These are phyloP conservation scores for Centrocercus urophasianus DNA, from an alignment of 2,113 vertebrate species.

Conservation along the genomic window DNA sequence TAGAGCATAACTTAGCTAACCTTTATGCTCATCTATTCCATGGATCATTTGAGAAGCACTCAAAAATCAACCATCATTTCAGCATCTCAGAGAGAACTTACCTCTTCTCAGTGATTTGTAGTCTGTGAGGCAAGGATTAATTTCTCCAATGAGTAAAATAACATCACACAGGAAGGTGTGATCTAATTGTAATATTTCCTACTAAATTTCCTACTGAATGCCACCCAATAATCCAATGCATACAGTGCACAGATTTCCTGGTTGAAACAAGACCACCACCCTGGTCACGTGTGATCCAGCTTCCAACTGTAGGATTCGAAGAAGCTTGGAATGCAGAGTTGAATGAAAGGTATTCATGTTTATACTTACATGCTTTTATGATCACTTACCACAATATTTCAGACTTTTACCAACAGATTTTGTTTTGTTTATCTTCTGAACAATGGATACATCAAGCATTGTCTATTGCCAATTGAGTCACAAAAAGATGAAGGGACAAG, in stretches of 20 bases:
- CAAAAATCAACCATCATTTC: slow-evolving; percentile 35
- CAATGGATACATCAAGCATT: background rate
- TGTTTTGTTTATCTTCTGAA: background rate
- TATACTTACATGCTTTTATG: background rate
- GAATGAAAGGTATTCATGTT: background rate
- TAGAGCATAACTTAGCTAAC: slow-evolving; percentile 24
- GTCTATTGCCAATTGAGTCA: background rate
- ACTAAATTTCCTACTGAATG: background rate
- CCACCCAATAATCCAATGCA: background rate
- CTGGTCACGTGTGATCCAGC: background rate
- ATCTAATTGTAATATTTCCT: background rate
- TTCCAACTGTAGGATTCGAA: background rate
- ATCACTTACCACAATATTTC: background rate
- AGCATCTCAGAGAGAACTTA: background rate
- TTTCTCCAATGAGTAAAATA: background rate
- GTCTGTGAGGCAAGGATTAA: slow-evolving; percentile 22
- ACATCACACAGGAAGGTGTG: background rate
- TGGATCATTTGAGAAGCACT: slow-evolving; percentile 36
- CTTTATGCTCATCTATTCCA: slow-evolving; percentile 60
- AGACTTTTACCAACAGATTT: background rate
- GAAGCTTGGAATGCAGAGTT: background rate
- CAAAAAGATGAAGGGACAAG: background rate
- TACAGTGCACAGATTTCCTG: background rate
- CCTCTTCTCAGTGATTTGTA: background rate
- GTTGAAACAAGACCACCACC: background rate